phyloP scores from a whole-genome alignment of 2,888 invertebrate genomes.

The Rhamnusium bicolor region DNA sequence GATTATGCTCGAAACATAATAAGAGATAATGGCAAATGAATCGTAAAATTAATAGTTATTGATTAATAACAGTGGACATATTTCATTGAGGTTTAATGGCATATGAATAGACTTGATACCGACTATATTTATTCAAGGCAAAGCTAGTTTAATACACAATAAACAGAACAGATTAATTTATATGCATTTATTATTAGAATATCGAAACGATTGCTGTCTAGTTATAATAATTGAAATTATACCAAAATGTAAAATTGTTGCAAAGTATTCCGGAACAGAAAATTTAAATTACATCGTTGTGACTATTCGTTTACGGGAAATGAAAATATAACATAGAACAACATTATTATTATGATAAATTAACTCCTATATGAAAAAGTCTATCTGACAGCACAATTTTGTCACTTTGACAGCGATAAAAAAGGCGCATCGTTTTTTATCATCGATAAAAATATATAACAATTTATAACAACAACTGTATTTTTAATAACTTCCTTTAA shows the following conservation, averaged over 20 bases:
- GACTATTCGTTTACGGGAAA: too few species aligned
- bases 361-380: too few species aligned
- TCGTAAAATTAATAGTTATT: constrained; percentile 18
- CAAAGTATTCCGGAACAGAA: too few species aligned
- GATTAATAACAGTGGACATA: constrained; percentile 3
- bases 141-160: constrained; percentile 9
- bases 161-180: constrained; percentile 18
- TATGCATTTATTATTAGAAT: not conserved
- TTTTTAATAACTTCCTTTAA: too few species aligned
- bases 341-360: too few species aligned
- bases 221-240: not conserved
- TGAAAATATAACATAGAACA: too few species aligned
- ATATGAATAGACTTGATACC: constrained; percentile 11
- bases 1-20: not conserved
- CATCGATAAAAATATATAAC: too few species aligned
- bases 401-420: too few species aligned
- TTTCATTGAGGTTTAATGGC: constrained; percentile 6
- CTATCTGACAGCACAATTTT: too few species aligned
- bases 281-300: too few species aligned
- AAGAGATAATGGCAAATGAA: constrained; percentile 4
- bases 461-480: too few species aligned
- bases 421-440: too few species aligned
- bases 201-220: not conserved
- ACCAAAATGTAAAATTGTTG: not conserved
- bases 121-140: constrained; percentile 7